phyloP scores from a whole-genome alignment of 2,113 vertebrate species.

The Leptodactylus fuscus region DNA sequence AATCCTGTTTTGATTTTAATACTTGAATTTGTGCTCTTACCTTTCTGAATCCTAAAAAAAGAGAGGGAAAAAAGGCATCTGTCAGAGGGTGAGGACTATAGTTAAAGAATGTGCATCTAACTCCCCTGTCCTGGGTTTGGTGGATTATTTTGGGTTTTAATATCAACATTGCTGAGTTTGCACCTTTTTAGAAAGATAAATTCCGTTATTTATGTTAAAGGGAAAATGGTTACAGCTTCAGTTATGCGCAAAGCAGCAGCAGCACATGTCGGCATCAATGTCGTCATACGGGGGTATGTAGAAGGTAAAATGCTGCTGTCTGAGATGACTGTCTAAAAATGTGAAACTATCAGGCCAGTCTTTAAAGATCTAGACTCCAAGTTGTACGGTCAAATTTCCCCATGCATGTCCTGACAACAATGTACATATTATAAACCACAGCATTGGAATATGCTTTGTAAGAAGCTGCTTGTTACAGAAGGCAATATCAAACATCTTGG shows the following conservation, averaged over 20 bases:
- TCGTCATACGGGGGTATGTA: too few relatives aligned
- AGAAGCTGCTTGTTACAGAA: neutral
- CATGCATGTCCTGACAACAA: neutral
- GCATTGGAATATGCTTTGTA: neutral
- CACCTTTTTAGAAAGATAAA: slow-evolving; percentile 15
- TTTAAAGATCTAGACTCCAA: neutral
- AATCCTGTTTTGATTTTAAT: slow-evolving; percentile 38
- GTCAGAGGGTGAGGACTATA: neutral
- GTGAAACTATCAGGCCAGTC: slow-evolving; percentile 3
- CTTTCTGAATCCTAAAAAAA: neutral
- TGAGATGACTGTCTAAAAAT: neutral
- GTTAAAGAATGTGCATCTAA: slow-evolving; percentile 7
- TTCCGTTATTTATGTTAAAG: slow-evolving; percentile 56
- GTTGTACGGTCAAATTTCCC: neutral
- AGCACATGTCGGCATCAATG: neutral
- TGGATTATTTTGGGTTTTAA: neutral
- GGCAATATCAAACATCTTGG: too few relatives aligned
- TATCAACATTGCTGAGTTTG: slow-evolving; percentile 22
- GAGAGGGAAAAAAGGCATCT: neutral
- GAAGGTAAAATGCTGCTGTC: neutral
- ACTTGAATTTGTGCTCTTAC: slow-evolving; percentile 43
- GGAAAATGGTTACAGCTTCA: slow-evolving; percentile 9
- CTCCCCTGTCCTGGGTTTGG: neutral
- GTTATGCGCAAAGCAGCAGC: neutral
- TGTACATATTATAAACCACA: neutral